phyloP scores from a whole-genome alignment of 2,113 vertebrate species.

The Clarias macrocephalus region DNA sequence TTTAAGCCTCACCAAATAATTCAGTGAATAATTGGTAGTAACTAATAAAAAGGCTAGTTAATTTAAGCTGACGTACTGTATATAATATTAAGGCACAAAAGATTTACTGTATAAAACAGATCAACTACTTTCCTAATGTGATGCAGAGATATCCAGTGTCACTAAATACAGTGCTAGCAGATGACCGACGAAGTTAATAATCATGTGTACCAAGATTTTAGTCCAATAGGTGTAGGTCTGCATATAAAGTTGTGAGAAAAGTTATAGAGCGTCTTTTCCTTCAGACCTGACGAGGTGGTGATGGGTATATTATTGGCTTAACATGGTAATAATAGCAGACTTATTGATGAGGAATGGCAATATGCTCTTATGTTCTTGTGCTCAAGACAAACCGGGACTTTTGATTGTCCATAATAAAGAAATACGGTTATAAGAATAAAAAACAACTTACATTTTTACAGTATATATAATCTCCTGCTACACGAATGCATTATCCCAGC shows the following conservation, averaged over 20 bases:
- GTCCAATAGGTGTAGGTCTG: not conserved
- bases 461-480: too few relatives aligned
- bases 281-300: not conserved
- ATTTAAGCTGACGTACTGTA: not conserved
- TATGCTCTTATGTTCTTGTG: not conserved
- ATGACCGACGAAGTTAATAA: not conserved
- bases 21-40: too few relatives aligned
- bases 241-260: not conserved
- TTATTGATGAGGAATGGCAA: not conserved
- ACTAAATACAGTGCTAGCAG: slow-evolving; percentile 7
- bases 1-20: not conserved
- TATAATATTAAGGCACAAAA: not conserved
- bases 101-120: not conserved
- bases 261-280: too few relatives aligned
- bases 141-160: not conserved
- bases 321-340: not conserved
- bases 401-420: too few relatives aligned
- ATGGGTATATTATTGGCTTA: not conserved
- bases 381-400: too few relatives aligned
- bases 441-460: too few relatives aligned
- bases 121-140: not conserved
- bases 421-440: too few relatives aligned
- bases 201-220: not conserved
- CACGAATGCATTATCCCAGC: too few relatives aligned
- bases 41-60: not conserved